phyloP scores from a whole-genome alignment of 2,888 invertebrate species.

The Dynastes hyllus region DNA sequence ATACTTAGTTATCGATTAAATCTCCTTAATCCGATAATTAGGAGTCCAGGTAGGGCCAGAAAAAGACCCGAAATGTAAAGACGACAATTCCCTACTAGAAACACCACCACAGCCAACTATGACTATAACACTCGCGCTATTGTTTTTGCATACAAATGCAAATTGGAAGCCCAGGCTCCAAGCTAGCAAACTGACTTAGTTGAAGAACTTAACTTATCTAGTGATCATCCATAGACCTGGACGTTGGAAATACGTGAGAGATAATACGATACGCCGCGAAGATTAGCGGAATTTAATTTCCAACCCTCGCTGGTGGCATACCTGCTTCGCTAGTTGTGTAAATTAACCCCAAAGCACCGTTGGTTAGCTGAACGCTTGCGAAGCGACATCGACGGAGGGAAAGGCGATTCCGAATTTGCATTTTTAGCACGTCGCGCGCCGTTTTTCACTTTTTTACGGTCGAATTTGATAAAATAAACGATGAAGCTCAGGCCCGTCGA shows the following conservation, averaged over 20 bases:
- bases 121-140: background rate
- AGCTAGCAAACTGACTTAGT: background rate
- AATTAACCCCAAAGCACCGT: too few relatives aligned
- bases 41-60: too few relatives aligned
- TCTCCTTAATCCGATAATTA: too few relatives aligned
- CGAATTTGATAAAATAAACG: conserved; percentile 8
- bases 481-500: background rate
- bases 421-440: conserved; percentile 5
- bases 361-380: background rate
- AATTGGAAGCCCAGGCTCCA: background rate
- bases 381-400: background rate
- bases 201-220: background rate
- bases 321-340: too few relatives aligned
- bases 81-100: background rate
- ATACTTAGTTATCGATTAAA: too few relatives aligned
- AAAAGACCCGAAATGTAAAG: too few relatives aligned
- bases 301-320: background rate
- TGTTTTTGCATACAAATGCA: background rate
- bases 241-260: background rate
- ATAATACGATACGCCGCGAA: conserved; percentile 2
- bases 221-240: background rate
- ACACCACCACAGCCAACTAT: background rate
- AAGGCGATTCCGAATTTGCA: background rate
- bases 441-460: conserved; percentile 6
- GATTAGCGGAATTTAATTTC: conserved; percentile 7